Conservation (phyloP, 2,797 vertebrate genomes). For the Thalassophryne amazonica region DNA sequence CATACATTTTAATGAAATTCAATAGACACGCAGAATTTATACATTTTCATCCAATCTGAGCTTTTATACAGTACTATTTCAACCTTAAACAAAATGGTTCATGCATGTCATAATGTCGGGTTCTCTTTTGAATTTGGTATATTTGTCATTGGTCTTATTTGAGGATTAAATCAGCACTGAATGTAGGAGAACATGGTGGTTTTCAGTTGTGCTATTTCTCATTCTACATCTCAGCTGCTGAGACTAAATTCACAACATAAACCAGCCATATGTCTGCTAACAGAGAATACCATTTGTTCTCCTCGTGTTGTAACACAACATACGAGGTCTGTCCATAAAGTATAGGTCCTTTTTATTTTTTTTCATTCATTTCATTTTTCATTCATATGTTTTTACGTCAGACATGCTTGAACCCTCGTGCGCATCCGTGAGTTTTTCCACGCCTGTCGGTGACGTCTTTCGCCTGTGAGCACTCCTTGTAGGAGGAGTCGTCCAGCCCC, state of each 20-base stretch:
- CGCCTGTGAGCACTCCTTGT: too few species aligned
- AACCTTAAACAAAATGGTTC: constrained; percentile 21
- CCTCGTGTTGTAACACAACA: constrained; percentile 6
- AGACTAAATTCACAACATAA: constrained; percentile 33
- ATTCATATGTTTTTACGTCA: too few species aligned
- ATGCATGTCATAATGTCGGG: constrained; percentile 14
- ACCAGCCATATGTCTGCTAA: constrained; percentile 32
- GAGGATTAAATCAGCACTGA: not conserved
- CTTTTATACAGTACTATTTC: constrained; percentile 16
- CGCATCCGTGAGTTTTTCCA: too few species aligned
- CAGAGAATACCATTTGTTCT: constrained; percentile 25
- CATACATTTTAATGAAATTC: constrained; percentile 98
- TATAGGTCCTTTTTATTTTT: too few species aligned
- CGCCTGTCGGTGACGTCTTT: too few species aligned
- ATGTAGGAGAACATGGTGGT: not conserved
- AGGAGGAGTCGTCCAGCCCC: too few species aligned
- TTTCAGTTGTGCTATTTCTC: constrained; percentile 34
- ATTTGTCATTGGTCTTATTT: not conserved
- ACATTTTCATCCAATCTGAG: constrained; percentile 86
- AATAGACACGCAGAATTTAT: constrained; percentile 91
- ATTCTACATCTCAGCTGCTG: constrained; percentile 30
- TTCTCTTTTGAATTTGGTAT: not conserved
- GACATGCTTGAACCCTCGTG: too few species aligned
- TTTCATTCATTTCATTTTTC: too few species aligned
- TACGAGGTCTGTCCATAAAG: too few species aligned